Percentiles rank a stretch among this genome's conserved stretches.
phyloP scores from a whole-genome alignment of 2,888 invertebrate genomes.

The Creontiades dilutus region DNA sequence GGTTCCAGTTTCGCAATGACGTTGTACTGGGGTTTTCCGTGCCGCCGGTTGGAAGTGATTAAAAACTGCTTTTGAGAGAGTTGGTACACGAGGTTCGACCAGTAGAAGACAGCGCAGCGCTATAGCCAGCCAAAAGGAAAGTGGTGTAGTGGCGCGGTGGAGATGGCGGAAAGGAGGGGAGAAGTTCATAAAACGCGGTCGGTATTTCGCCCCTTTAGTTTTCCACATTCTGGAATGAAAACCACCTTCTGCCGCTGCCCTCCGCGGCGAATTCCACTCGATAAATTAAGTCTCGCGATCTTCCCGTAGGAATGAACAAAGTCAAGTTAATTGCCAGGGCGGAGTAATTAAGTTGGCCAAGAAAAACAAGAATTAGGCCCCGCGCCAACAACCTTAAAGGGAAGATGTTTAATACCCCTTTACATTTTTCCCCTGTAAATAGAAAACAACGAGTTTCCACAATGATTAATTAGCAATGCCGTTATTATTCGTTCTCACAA shows the following conservation, averaged over 20 bases:
- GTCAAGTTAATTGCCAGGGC: conserved; percentile 47
- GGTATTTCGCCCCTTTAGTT: conserved; percentile 30
- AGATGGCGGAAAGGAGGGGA: background rate
- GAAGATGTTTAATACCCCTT: conserved; percentile 14
- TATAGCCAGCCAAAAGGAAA: too few relatives aligned
- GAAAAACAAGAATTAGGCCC: conserved; percentile 47
- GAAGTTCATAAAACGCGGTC: conserved; percentile 6
- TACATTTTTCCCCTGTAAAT: background rate
- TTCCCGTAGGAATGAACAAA: conserved; percentile 44
- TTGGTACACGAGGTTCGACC: background rate
- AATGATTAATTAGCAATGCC: background rate
- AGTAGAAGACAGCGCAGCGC: background rate
- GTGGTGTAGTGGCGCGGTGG: too few relatives aligned
- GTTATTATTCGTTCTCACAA: too few relatives aligned
- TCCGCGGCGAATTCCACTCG: conserved; percentile 44
- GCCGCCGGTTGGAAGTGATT: background rate
- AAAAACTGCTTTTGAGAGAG: background rate
- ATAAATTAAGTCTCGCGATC: conserved; percentile 44
- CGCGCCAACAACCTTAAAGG: conserved; percentile 29
- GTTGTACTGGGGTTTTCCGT: background rate
- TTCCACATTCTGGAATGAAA: conserved; percentile 32
- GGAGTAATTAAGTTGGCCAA: conserved; percentile 26
- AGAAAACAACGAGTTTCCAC: background rate
- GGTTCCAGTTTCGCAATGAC: background rate
- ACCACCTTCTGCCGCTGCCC: conserved; percentile 4